Evolutionary conservation across 2,113 vertebrate species (phyloP).

Genomic region (Passer montanus): DNA sequence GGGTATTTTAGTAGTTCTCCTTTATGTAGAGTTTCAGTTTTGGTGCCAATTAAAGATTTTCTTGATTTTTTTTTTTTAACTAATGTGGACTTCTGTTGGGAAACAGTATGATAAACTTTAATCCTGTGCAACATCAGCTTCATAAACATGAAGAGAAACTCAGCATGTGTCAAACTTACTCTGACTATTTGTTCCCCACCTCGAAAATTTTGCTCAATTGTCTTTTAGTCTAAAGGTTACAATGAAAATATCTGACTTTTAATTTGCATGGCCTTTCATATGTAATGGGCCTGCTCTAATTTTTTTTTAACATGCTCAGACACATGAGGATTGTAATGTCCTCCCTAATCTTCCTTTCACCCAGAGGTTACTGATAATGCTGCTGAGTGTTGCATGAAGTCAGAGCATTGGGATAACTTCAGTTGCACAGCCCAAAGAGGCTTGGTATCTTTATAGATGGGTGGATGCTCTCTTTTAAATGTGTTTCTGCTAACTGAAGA

Average conservation of each 20-base stretch:
- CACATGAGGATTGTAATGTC: neutral
- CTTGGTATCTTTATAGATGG: neutral
- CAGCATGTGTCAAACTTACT: neutral
- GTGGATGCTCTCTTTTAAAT: neutral
- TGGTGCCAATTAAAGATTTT: neutral
- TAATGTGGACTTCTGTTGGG: neutral
- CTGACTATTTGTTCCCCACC: neutral
- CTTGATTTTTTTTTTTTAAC: neutral
- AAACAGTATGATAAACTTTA: neutral
- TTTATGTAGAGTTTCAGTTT: neutral
- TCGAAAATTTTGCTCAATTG: neutral
- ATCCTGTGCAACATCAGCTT: neutral
- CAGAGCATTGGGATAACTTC: neutral
- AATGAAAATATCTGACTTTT: neutral
- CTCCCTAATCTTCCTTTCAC: neutral
- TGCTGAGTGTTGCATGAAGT: neutral
- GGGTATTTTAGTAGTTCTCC: neutral
- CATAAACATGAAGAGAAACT: neutral
- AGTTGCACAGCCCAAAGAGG: neutral
- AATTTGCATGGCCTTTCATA: neutral
- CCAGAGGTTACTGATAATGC: neutral
- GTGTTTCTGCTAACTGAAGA: neutral
- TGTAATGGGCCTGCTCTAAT: neutral
- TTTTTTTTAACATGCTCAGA: neutral
- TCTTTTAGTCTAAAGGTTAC: neutral